Conservation (phyloP, 1,140 invertebrate species). For the Drosophila serrata region DNA sequence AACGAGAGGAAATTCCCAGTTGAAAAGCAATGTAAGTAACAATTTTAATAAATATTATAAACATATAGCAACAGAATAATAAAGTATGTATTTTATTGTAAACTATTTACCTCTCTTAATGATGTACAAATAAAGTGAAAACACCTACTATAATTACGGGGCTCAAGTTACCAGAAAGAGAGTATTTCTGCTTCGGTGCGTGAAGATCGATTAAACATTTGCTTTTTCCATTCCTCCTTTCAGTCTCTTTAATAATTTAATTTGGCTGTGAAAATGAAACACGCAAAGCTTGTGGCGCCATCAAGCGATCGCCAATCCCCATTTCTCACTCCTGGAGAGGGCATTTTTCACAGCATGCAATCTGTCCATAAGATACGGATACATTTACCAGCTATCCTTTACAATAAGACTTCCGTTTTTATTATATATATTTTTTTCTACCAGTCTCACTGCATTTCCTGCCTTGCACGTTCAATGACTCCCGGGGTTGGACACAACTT, state of each 20-base stretch:
- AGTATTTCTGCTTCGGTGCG: slow-evolving; percentile 24
- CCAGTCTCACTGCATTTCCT: slow-evolving; percentile 50
- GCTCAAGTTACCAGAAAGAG: background rate
- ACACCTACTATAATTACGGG: background rate
- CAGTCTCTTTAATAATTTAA: slow-evolving; percentile 76
- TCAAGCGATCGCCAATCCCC: slow-evolving; percentile 31
- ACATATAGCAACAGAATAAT: too few species aligned
- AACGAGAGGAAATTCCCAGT: background rate
- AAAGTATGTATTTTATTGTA: too few species aligned
- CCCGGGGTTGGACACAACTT: slow-evolving; percentile 43
- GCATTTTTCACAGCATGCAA: slow-evolving; percentile 58
- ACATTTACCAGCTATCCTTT: slow-evolving; percentile 68
- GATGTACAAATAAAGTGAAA: background rate
- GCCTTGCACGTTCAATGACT: slow-evolving; percentile 64
- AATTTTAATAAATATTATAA: background rate
- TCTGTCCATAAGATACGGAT: slow-evolving; percentile 67
- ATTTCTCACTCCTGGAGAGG: slow-evolving; percentile 25
- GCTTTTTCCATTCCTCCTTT: background rate
- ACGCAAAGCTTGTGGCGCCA: slow-evolving; percentile 47
- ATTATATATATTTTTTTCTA: slow-evolving; percentile 3
- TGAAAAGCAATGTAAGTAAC: background rate
- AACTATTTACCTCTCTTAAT: too few species aligned
- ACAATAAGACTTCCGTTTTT: slow-evolving; percentile 62
- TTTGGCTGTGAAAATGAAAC: slow-evolving; percentile 50
- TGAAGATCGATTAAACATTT: background rate